These are phyloP conservation scores for Ictalurus furcatus DNA, from an alignment of 2,113 vertebrate genomes.

Conservation along the genomic window DNA sequence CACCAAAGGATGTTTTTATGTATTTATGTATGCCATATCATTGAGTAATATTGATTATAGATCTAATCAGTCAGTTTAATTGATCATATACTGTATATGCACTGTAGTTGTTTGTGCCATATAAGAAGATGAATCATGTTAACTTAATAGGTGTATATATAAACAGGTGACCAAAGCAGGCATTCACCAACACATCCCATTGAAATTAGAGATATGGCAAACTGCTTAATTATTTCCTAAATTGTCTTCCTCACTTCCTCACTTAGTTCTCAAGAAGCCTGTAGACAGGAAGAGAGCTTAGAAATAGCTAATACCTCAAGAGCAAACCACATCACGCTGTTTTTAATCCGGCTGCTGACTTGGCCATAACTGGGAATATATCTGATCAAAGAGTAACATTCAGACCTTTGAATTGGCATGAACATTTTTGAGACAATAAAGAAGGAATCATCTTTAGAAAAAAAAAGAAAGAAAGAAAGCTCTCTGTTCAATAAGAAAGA, in stretches of 20 bases:
- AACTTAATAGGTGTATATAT: not conserved
- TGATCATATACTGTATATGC: not conserved
- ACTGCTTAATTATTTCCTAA: slow-evolving; percentile 30
- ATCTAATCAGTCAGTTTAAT: too few species aligned
- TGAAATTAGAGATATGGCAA: not conserved
- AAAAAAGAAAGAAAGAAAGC: not conserved
- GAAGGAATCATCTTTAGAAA: not conserved
- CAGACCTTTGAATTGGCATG: not conserved
- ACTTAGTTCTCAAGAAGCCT: not conserved
- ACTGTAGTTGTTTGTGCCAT: not conserved
- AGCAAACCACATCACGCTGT: not conserved
- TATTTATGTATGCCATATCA: too few species aligned
- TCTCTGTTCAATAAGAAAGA: not conserved
- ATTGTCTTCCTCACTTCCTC: slow-evolving; percentile 27
- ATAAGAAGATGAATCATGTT: slow-evolving; percentile 4
- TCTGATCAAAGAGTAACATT: slow-evolving; percentile 18
- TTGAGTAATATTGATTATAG: too few species aligned
- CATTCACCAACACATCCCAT: not conserved
- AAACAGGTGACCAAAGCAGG: not conserved
- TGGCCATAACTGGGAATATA: not conserved
- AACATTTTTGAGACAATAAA: not conserved
- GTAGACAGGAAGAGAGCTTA: not conserved
- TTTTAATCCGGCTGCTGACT: not conserved
- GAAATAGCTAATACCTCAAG: not conserved
- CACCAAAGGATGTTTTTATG: too few species aligned